These are phyloP conservation scores for Ormyrus thymus DNA, from an alignment of 2,888 invertebrate species.

Conservation along the genomic window DNA sequence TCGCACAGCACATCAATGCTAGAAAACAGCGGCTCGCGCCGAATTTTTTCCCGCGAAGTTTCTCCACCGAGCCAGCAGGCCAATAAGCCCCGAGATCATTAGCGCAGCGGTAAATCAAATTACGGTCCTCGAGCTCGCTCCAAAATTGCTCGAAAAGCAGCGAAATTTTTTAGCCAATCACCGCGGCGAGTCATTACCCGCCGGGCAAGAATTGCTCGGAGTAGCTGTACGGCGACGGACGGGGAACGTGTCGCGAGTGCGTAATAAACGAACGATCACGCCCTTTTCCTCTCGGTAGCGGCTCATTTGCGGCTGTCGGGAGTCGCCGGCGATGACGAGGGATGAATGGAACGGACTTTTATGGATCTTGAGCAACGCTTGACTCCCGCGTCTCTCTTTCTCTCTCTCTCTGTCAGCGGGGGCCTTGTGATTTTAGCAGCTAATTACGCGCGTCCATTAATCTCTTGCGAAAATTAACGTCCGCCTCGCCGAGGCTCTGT, in stretches of 20 bases:
- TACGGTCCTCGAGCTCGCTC: too few relatives aligned
- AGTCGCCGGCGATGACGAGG: constrained; percentile 34
- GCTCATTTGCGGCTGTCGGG: constrained; percentile 11
- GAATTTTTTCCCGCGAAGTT: too few relatives aligned
- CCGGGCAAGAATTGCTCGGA: not conserved
- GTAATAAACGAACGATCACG: constrained; percentile 24
- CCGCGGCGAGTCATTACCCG: constrained; percentile 5
- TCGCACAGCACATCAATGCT: too few relatives aligned
- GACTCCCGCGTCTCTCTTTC: not conserved
- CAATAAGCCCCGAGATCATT: too few relatives aligned
- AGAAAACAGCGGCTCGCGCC: too few relatives aligned
- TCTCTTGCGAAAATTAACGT: constrained; percentile 50
- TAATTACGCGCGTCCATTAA: constrained; percentile 47
- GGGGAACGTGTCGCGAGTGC: constrained; percentile 41
- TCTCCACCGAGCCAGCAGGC: too few relatives aligned
- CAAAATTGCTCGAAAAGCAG: too few relatives aligned
- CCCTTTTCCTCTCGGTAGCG: constrained; percentile 21
- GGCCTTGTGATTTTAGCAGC: constrained; percentile 11
- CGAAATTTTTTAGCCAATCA: constrained; percentile 35
- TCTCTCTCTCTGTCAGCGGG: not conserved
- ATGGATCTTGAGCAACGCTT: constrained; percentile 42
- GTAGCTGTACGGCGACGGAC: too few relatives aligned
- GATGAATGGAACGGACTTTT: constrained; percentile 50
- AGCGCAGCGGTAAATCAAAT: too few relatives aligned
- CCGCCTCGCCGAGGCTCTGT: not conserved